Conservation (phyloP, 1,140 invertebrate species). For the Drosophila neocordata region DNA sequence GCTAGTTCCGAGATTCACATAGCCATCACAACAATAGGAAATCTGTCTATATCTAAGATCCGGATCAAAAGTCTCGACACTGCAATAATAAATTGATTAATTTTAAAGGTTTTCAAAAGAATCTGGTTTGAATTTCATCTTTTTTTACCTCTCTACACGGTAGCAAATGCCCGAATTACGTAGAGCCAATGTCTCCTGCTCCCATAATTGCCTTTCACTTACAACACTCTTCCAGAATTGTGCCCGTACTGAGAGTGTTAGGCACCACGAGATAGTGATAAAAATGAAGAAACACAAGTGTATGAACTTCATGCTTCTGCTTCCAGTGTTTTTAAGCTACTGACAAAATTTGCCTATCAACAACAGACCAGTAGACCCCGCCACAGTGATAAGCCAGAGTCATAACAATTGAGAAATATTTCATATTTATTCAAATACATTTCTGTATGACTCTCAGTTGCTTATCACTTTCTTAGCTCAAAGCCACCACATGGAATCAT, state of each 20-base stretch:
- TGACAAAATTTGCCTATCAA: conserved; percentile 13
- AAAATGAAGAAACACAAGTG: conserved; percentile 6
- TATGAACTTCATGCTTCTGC: conserved; percentile 14
- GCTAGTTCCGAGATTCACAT: conserved; percentile 37
- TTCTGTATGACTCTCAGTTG: conserved; percentile 21
- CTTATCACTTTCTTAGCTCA: conserved; percentile 44
- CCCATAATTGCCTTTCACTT: conserved; percentile 28
- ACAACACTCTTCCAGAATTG: conserved; percentile 50
- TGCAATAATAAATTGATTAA: conserved; percentile 15
- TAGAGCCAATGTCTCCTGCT: conserved; percentile 31
- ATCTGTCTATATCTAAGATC: conserved; percentile 52
- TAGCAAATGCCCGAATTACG: conserved; percentile 56
- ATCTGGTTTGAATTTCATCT: no score
- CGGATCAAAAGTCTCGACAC: conserved; percentile 53
- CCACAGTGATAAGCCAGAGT: background rate
- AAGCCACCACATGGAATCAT: conserved; percentile 51
- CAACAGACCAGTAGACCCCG: background rate
- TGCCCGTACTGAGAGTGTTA: conserved; percentile 30
- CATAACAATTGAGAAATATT: conserved; percentile 19
- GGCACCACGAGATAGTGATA: conserved; percentile 16
- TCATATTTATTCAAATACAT: conserved; percentile 27
- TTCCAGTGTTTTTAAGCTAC: conserved; percentile 36
- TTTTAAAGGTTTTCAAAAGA: no score
- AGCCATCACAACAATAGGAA: conserved; percentile 70
- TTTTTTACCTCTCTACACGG: conserved; percentile 21